Base-by-base conservation (phyloP, 2,888 invertebrate genomes). In the Prenolepis imparis region DNA sequence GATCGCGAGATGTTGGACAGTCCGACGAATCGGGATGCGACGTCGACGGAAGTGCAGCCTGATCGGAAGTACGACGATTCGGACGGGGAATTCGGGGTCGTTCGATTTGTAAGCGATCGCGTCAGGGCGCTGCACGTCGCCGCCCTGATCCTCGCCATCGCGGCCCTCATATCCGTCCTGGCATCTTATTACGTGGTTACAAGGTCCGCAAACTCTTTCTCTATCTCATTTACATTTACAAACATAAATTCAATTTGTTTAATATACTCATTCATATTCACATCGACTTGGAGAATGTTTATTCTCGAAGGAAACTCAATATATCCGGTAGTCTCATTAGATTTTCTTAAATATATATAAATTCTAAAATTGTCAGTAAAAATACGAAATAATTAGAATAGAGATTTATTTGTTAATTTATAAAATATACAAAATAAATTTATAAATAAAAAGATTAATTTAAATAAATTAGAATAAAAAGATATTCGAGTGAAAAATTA, bases 101-200 rank as follows among this genome's bases (percentile, higher is more conserved):
- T 89, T 44, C 83, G 52, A 28, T 64, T 80, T 39, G 41, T 81
- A n/a, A 84, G 67, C 52, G 75, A 77, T 84, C 90, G 84, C 48
- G 83, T 90, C 55, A 88, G 89, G 55, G 89, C 90, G 41, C 86
- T 93, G 1, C 92, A 92, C 86, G 77, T 93, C 5, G 93, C 93
- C 18, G 92, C 90, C 24, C 52, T 93, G 44, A 83, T 92, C 32
- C 84, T 93, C 61, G 91, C 93, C 61, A 82, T 93, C 55, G 92
- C 93, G 8, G 92, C 93, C 0, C 84, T 93, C 55, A 90, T 92
- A 70, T 93, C 93, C 41, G 93, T 93, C 15, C 88, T 93, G 44
- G 93, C 91, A 15, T 93, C 93, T 11, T 93, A 92, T 84, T 93
- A 93, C 91, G 93, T 93, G 74, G 91, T 93, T 84, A 93, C 92